Base-by-base conservation (phyloP, 1,140 invertebrate genomes). In the Chymomyza costata region DNA sequence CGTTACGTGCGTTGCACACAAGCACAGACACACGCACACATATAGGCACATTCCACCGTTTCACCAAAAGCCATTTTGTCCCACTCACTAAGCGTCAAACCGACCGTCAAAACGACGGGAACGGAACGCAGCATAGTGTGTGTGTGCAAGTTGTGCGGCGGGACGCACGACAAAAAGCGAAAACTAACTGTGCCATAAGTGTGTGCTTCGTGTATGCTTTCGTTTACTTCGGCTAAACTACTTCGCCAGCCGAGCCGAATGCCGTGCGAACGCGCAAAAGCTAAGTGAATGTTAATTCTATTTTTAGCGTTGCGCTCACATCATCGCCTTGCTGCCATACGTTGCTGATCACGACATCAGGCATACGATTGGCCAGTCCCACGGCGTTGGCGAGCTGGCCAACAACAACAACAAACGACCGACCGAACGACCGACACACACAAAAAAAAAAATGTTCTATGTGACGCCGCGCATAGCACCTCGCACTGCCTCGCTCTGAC, bases 221-320 rank as follows among this genome's bases (percentile, higher is more conserved):
- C 57, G 39, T 32, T 43, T n/a, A 44, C 38, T 19, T 7, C 1
- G 16, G 7, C 38, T 15, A 21, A 17, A 35, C 30, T 40, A 49
- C 21, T 7, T 41, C 32, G 39, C 31, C 39, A 14, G 28, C 21
- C 13, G 21, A 38, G 21, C 52, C 52, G 52, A 37, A 35, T 34
- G 35, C 44, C 39, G 52, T 31, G 44, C 25, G 19, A 19, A 1
- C 25, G 18, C 49, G 43, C 39, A 44, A 39, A 38, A 45, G 49
- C 44, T 28, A 55, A 71, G 70, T 82, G 74, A 81, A 81, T 71
- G 78, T 82, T 49, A 56, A 15, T 46, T 65, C 80, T 83, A 83
- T 80, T 83, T 83, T 61, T 83, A 83, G 81, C 48, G 11, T 31
- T 53, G 18, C 25, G 60, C 56, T 83, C 80, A 45, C 80, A 63